Evolutionary conservation across 2,797 vertebrate genomes (phyloP).

Genomic region (Hapalemur alaotrensis): DNA sequence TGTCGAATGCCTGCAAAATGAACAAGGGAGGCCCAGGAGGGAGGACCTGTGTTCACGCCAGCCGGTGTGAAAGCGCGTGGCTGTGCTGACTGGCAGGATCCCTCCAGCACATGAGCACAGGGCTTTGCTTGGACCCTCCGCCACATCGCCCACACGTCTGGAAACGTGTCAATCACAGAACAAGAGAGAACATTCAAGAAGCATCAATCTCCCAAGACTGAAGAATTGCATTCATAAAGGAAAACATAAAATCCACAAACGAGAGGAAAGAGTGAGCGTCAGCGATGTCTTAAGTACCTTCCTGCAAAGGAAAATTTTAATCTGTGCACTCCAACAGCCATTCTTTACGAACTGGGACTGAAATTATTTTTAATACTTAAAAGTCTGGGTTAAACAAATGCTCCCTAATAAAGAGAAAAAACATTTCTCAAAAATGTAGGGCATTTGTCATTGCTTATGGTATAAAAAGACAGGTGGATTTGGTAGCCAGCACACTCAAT

Average conservation of each 20-base stretch:
- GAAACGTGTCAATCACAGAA: conserved; percentile 58
- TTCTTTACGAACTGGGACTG: background rate
- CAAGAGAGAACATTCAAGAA: conserved; percentile 23
- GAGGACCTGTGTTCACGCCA: background rate
- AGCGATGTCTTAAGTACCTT: background rate
- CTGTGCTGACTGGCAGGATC: conserved; percentile 57
- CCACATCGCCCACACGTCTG: conserved; percentile 63
- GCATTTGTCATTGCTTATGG: background rate
- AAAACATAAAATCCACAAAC: background rate
- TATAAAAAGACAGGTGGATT: background rate
- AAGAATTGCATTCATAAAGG: background rate
- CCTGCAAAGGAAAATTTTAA: background rate
- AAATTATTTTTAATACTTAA: background rate
- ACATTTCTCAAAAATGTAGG: background rate
- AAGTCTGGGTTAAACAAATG: background rate
- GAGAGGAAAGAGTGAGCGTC: no score
- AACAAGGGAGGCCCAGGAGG: conserved; percentile 11
- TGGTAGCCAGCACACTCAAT: background rate
- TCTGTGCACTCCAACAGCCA: background rate
- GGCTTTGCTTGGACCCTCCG: conserved; percentile 70
- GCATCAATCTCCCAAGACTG: background rate
- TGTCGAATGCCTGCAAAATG: background rate
- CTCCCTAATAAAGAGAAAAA: background rate
- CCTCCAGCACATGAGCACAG: conserved; percentile 50
- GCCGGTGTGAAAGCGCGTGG: background rate